phyloP scores from a whole-genome alignment of 2,113 vertebrate genomes.

The Bubo blakistoni region DNA sequence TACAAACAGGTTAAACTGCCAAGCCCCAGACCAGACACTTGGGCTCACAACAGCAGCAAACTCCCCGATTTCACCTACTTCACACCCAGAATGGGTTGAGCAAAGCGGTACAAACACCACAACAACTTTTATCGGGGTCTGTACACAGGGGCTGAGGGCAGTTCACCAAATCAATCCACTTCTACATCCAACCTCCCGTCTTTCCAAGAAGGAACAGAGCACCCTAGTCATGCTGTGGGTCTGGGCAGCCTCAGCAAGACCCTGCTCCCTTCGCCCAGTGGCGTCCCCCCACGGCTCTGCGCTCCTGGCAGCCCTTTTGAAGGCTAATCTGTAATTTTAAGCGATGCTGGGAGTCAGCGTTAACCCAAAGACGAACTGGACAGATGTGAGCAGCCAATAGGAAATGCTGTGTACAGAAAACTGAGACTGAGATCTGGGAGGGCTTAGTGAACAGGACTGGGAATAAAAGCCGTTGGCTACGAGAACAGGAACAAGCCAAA shows the following conservation, averaged over 20 bases:
- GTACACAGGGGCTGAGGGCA: not conserved
- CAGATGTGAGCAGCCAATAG: fast-evolving
- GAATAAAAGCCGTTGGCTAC: not conserved
- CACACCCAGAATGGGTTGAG: not conserved
- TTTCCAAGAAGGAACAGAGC: not conserved
- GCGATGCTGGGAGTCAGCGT: not conserved
- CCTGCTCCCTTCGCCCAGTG: fast-evolving
- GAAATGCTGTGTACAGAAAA: not conserved
- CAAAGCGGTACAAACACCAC: not conserved
- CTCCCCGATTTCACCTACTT: not conserved
- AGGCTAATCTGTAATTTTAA: not conserved
- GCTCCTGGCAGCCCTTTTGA: not conserved
- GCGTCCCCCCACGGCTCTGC: fast-evolving
- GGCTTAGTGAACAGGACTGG: not conserved
- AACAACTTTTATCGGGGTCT: not conserved
- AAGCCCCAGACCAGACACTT: not conserved
- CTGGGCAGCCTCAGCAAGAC: not conserved
- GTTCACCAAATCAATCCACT: not conserved
- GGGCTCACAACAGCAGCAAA: not conserved
- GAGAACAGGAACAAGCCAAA: not conserved
- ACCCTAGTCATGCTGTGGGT: too few relatives aligned
- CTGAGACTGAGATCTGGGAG: not conserved
- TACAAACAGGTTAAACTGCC: not conserved
- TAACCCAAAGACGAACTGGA: not conserved
- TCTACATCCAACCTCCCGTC: not conserved